Conservation (phyloP, 2,797 vertebrate species). For the Choloepus didactylus region DNA sequence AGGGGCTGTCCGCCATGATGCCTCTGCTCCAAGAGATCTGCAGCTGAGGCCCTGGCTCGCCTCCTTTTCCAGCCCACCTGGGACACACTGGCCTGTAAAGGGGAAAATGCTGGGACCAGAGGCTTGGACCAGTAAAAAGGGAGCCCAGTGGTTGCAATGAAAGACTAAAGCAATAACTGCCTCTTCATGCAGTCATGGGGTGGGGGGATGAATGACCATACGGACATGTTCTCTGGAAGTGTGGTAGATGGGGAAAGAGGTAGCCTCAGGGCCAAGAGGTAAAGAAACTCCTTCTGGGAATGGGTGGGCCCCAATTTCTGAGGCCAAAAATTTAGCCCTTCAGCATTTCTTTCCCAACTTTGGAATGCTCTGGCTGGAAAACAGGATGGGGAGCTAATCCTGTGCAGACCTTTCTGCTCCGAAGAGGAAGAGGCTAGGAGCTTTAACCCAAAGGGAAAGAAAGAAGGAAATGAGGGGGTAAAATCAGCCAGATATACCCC, state of each 20-base stretch:
- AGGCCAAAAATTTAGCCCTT: slow-evolving; percentile 56
- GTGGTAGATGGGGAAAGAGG: slow-evolving; percentile 7
- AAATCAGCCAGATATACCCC: slow-evolving; percentile 3
- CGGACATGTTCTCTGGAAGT: slow-evolving; percentile 64
- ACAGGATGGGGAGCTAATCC: slow-evolving; percentile 2
- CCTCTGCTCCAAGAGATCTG: slow-evolving; percentile 87
- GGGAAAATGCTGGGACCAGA: background rate
- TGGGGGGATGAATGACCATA: background rate
- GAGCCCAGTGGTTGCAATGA: slow-evolving; percentile 39
- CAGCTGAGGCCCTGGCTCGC: slow-evolving; percentile 74
- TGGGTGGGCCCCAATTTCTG: background rate
- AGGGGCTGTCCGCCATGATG: slow-evolving; percentile 83
- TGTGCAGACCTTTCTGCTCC: slow-evolving; percentile 64
- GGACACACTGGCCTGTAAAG: background rate
- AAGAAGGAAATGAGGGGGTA: background rate
- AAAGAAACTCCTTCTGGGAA: slow-evolving; percentile 50
- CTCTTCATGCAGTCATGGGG: slow-evolving; percentile 48
- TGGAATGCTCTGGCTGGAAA: slow-evolving; percentile 9
- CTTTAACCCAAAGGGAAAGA: slow-evolving; percentile 36
- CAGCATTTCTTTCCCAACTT: slow-evolving; percentile 29
- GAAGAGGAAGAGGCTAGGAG: slow-evolving; percentile 36
- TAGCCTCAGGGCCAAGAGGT: slow-evolving; percentile 20
- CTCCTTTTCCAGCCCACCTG: background rate
- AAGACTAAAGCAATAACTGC: slow-evolving; percentile 58
- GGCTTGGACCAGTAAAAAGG: background rate